Evolutionary conservation across 2,113 vertebrate species (phyloP).

Genomic region (Cygnus atratus): DNA sequence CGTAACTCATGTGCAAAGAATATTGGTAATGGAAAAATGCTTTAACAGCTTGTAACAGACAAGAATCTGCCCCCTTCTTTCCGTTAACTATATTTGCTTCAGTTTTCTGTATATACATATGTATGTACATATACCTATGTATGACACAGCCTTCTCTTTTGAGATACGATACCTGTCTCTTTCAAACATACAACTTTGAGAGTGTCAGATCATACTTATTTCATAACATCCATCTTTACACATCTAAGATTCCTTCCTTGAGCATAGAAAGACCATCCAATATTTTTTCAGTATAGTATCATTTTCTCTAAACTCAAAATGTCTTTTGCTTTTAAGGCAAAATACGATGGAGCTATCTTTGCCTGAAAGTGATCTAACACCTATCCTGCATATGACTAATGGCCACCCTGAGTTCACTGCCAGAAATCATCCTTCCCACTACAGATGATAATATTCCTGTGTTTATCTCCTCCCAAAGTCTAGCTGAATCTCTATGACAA

Average conservation of each 20-base stretch:
- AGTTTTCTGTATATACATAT: background rate
- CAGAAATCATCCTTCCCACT: background rate
- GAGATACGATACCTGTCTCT: background rate
- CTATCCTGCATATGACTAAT: too few species aligned
- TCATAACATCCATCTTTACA: background rate
- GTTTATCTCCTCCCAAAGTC: background rate
- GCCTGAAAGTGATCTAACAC: too few species aligned
- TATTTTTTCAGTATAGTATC: background rate
- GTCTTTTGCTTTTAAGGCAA: background rate
- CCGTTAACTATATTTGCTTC: background rate
- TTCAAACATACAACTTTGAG: background rate
- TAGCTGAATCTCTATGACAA: background rate
- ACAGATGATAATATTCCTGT: background rate
- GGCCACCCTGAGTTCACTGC: background rate
- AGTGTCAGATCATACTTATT: background rate
- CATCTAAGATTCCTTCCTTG: background rate
- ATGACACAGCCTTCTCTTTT: background rate
- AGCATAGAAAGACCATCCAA: background rate
- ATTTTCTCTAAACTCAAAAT: background rate
- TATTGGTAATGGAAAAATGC: background rate
- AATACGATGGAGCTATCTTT: background rate
- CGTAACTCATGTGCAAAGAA: background rate
- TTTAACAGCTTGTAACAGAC: background rate
- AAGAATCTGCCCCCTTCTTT: background rate
- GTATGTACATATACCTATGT: accelerated